Evolutionary conservation across 2,888 invertebrate species (phyloP), one percentile per base, ranked within the genome.

Genomic region (Heliconius charithonia): DNA sequence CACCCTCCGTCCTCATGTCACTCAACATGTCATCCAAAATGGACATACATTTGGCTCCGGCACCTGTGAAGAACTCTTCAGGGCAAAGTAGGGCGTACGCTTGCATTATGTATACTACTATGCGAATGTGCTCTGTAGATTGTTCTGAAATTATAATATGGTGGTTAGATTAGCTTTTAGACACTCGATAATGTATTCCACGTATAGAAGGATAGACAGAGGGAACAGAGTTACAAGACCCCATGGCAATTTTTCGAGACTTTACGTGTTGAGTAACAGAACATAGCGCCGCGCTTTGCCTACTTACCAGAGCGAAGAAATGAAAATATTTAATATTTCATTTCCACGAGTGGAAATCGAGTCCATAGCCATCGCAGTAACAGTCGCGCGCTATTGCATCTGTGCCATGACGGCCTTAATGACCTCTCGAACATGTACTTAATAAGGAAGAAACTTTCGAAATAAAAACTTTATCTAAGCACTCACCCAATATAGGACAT

Each of bases 1-100:
- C 85, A 0, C 94, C 95, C 74, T 95, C 94, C 0, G 92, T 91
- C 29, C 94, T 95, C 94, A 98, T 96, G 89, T 99, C 98, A 27
- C 96, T 95, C 83, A 98, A 93, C 90, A 98, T 95, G 76, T 96
- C 96, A 83, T 96, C 96, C 81, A 98, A 95, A 19, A 97, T 95
- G 1, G 96, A 94, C 83, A 98, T 96, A 81, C 98, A 96, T 73
- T 96, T 95, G 19, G 95, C 95, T 0, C 98, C 98, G 80, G 97
- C 96, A 13, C 96, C 96, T 84, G 96, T 94, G 80, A 98, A 95
- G 87, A 97, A 98, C 83, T 97, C 96, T 85, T 97, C 96, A 0
- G 98, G 97, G 82, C 97, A 97, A 19, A 98, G 92, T 25, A 98
- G 91, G 0, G 98, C 96, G 89, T 98, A 98, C 0, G 97, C 97